Evolutionary conservation across 2,797 vertebrate species (phyloP).

Genomic region (Gouania willdenowi): DNA sequence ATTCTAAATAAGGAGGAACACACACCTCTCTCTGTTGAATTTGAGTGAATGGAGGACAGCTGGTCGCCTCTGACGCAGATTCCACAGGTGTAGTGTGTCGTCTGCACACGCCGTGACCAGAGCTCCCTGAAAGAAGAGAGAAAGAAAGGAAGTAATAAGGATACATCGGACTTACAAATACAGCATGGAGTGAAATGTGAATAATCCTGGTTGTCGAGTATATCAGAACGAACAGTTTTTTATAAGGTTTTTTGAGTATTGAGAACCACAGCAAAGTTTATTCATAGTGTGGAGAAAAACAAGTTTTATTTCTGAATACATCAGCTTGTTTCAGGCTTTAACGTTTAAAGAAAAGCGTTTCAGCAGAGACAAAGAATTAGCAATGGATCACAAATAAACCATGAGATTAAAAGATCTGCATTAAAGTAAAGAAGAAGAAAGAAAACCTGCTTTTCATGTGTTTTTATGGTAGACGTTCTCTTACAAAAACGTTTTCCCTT

Average conservation of each 20-base stretch:
- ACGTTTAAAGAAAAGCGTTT: too few species aligned
- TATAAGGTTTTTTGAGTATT: too few species aligned
- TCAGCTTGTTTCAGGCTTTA: not conserved
- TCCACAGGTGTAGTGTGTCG: constrained; percentile 96
- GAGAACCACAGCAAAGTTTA: too few species aligned
- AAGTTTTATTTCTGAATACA: not conserved
- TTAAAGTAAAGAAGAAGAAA: not conserved
- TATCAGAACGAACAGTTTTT: too few species aligned
- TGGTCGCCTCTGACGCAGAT: constrained; percentile 92
- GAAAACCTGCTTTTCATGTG: constrained; percentile 10
- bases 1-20: too few species aligned
- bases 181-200: too few species aligned
- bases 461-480: too few species aligned
- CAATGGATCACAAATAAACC: constrained; percentile 55
- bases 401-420: constrained; percentile 29
- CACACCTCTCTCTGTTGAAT: constrained; percentile 98
- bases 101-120: constrained; percentile 94
- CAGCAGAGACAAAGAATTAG: constrained; percentile 50
- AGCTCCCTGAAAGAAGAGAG: constrained; percentile 79
- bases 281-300: too few species aligned
- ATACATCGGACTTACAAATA: too few species aligned
- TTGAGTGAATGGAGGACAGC: constrained; percentile 97
- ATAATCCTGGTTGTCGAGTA: too few species aligned
- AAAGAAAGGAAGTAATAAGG: not conserved
- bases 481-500: too few species aligned